These are phyloP conservation scores for Neopipo cinnamomea DNA, from an alignment of 2,113 vertebrate genomes.

Conservation along the genomic window DNA sequence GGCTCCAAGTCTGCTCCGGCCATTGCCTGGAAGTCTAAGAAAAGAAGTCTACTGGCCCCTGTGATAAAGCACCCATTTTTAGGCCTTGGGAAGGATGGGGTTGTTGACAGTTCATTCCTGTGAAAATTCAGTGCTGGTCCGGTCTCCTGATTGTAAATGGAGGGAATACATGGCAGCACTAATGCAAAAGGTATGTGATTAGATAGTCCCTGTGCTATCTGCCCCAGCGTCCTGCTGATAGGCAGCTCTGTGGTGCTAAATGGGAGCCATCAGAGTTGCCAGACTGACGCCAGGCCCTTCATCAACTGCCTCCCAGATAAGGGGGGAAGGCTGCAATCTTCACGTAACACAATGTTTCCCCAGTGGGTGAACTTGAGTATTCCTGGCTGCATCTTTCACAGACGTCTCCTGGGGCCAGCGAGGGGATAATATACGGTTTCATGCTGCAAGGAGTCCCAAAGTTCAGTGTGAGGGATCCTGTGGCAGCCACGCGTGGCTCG, in stretches of 20 bases:
- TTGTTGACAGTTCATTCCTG: conserved; percentile 86
- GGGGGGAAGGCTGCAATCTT: conserved; percentile 59
- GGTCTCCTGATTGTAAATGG: conserved; percentile 43
- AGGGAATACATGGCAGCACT: conserved; percentile 55
- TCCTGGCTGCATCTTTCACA: conserved; percentile 49
- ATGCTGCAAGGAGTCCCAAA: neutral
- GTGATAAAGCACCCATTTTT: conserved; percentile 71
- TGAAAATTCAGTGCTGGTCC: conserved; percentile 59
- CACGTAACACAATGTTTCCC: conserved; percentile 9
- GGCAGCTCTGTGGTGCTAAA: conserved; percentile 80
- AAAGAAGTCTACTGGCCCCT: conserved; percentile 70
- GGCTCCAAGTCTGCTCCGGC: conserved; percentile 66
- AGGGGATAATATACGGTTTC: neutral
- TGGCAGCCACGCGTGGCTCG: neutral
- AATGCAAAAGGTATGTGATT: conserved; percentile 66
- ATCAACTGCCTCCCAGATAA: conserved; percentile 77
- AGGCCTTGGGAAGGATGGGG: conserved; percentile 78
- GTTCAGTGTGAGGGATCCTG: neutral
- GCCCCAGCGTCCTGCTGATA: conserved; percentile 81
- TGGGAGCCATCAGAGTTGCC: conserved; percentile 80
- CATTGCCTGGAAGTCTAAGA: conserved; percentile 67
- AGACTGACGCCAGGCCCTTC: conserved; percentile 84
- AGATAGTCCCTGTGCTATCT: conserved; percentile 63
- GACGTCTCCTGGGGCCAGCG: conserved; percentile 10
- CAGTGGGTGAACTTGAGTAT: conserved; percentile 50